Conservation (phyloP, 2,888 invertebrate genomes). For the Drosophila kuntzei region DNA sequence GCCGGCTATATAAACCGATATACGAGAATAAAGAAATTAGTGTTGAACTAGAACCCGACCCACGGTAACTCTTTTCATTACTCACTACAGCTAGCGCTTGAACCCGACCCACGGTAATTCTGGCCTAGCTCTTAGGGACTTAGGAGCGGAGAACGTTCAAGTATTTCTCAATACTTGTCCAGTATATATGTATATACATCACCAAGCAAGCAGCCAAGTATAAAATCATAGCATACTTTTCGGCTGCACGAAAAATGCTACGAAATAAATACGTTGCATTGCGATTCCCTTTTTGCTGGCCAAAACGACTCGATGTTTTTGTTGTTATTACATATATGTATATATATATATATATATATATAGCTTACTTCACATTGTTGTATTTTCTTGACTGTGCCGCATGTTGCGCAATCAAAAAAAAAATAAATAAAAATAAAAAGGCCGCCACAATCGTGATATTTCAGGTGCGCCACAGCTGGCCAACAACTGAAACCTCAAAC, state of each 20-base stretch:
- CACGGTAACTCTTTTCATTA: too few species aligned
- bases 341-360: conserved; percentile 14
- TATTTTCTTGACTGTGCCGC: conserved; percentile 40
- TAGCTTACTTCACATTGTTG: conserved; percentile 23
- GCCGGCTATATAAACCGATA: too few species aligned
- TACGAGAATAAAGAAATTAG: too few species aligned
- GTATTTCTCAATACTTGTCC: too few species aligned
- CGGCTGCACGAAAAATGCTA: conserved; percentile 36
- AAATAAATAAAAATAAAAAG: conserved; percentile 9
- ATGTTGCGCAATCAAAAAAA: conserved; percentile 53
- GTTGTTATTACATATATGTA: conserved; percentile 12
- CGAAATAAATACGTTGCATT: conserved; percentile 48
- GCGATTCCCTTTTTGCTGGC: conserved; percentile 20
- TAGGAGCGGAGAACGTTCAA: too few species aligned
- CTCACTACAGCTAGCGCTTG: too few species aligned
- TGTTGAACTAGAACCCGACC: too few species aligned
- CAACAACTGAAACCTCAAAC: conserved; percentile 12
- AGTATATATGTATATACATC: neutral
- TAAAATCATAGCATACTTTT: conserved; percentile 67
- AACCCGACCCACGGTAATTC: too few species aligned
- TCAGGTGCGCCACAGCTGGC: conserved; percentile 66
- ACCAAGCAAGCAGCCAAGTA: conserved; percentile 40
- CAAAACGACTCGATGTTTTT: conserved; percentile 23
- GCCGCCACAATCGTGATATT: conserved; percentile 65
- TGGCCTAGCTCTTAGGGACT: too few species aligned